These are phyloP conservation scores for Ostrea denselamellosa DNA, from an alignment of 1,140 invertebrate species.

Conservation along the genomic window DNA sequence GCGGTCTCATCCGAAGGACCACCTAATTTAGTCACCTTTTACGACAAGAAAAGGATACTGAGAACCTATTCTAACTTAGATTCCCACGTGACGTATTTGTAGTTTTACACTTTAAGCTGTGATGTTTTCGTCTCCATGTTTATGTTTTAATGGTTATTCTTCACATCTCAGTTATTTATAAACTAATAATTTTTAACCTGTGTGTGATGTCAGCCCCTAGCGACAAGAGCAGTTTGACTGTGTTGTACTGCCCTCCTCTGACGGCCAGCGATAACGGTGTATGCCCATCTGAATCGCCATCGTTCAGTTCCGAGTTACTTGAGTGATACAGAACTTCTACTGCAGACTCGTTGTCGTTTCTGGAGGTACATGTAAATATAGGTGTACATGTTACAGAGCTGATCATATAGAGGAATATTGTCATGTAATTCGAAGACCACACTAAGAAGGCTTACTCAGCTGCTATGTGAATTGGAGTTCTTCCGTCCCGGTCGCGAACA, in stretches of 20 bases:
- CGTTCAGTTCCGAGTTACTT: constrained; percentile 53
- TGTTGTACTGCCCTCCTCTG: constrained; percentile 42
- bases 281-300: constrained; percentile 49
- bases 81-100: no score
- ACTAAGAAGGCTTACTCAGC: constrained; percentile 49
- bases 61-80: no score
- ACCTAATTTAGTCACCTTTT: no score
- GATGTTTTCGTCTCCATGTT: not conserved
- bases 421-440: no score
- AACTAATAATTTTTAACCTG: constrained; percentile 11
- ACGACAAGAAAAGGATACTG: not conserved
- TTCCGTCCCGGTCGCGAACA: constrained; percentile 47
- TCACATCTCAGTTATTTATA: not conserved
- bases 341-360: constrained; percentile 37
- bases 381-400: not conserved
- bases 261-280: constrained; percentile 50
- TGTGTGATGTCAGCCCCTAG: constrained; percentile 47
- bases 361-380: not conserved
- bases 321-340: constrained; percentile 44
- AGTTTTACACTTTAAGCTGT: not conserved
- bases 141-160: not conserved
- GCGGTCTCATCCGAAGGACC: no score
- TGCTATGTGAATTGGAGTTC: constrained; percentile 53
- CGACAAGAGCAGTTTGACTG: constrained; percentile 38
- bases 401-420: no score